Percentiles rank a stretch among this genome's conserved stretches.
Evolutionary conservation across 2,113 vertebrate genomes (phyloP).

Genomic region (Lagopus muta): DNA sequence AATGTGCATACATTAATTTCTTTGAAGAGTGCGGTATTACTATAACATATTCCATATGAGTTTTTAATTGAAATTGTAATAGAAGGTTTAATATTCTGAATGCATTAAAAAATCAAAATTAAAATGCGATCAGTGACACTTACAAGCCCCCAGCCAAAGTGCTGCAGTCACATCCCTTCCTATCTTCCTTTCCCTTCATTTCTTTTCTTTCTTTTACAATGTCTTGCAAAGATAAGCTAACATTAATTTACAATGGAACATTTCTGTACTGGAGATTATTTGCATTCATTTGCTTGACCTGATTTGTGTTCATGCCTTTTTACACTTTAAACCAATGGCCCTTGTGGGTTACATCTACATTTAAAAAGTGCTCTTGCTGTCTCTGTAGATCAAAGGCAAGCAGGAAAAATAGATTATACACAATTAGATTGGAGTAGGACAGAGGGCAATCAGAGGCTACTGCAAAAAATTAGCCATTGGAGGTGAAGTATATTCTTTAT

Average conservation of each 20-base stretch:
- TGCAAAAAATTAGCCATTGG: not conserved
- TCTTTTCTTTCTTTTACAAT: conserved; percentile 51
- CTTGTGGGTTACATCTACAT: not conserved
- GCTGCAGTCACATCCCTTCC: not conserved
- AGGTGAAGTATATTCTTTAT: conserved; percentile 20
- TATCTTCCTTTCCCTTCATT: conserved; percentile 30
- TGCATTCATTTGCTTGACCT: conserved; percentile 14
- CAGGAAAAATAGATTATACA: not conserved
- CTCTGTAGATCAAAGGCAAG: not conserved
- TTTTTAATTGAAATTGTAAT: conserved; percentile 60
- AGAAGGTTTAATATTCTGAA: conserved; percentile 49
- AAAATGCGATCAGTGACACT: conserved; percentile 5
- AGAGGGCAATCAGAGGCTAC: not conserved
- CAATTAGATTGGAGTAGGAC: not conserved
- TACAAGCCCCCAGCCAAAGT: conserved; percentile 24
- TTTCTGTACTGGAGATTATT: conserved; percentile 38
- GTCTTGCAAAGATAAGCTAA: conserved; percentile 47
- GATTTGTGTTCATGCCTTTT: conserved; percentile 27
- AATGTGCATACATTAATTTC: not conserved
- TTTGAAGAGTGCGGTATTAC: not conserved
- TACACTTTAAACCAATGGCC: not conserved
- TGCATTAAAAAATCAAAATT: conserved; percentile 36
- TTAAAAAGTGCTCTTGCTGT: conserved; percentile 20
- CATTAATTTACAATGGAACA: conserved; percentile 46
- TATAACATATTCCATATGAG: not conserved